Conservation (phyloP, 2,797 vertebrate species). For the Sparidentex hasta region DNA sequence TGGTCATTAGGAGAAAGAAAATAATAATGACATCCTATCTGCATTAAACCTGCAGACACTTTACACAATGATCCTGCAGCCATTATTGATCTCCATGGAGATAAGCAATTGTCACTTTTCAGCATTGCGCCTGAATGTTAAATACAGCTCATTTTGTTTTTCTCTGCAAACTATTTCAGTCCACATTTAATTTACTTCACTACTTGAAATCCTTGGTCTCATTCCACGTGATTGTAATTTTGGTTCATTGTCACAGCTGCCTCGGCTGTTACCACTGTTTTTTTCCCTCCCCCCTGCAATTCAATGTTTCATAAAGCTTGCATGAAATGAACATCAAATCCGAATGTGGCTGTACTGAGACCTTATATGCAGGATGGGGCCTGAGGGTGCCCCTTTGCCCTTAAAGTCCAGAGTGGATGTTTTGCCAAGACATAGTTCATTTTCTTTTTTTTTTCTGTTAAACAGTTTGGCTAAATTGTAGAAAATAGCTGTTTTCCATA, state of each 20-base stretch:
- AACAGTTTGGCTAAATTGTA: no score
- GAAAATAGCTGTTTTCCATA: no score
- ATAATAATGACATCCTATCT: constrained; percentile 99
- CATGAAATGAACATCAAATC: constrained; percentile 54
- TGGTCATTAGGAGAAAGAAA: constrained; percentile 99
- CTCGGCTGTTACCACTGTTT: constrained; percentile 37
- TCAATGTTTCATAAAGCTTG: constrained; percentile 42
- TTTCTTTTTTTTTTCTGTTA: no score
- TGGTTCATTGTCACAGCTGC: constrained; percentile 76
- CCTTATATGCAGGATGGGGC: constrained; percentile 12
- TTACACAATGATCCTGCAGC: constrained; percentile 99
- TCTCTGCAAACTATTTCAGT: constrained; percentile 93
- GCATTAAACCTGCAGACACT: constrained; percentile 99
- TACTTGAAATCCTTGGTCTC: constrained; percentile 79
- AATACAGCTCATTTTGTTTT: constrained; percentile 94
- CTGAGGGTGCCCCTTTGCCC: no score
- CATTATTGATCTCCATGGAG: constrained; percentile 99
- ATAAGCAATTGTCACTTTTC: constrained; percentile 99
- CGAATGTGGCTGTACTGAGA: constrained; percentile 35
- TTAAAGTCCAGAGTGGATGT: no score
- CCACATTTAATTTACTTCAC: constrained; percentile 89
- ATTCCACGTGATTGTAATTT: constrained; percentile 91
- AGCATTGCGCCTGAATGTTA: constrained; percentile 98
- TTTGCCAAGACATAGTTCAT: no score
- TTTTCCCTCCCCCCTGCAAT: not conserved